Percentiles rank a stretch among this genome's conserved stretches.
These are phyloP conservation scores for Terrapene triunguis DNA, from an alignment of 2,113 vertebrate species.

Conservation along the genomic window DNA sequence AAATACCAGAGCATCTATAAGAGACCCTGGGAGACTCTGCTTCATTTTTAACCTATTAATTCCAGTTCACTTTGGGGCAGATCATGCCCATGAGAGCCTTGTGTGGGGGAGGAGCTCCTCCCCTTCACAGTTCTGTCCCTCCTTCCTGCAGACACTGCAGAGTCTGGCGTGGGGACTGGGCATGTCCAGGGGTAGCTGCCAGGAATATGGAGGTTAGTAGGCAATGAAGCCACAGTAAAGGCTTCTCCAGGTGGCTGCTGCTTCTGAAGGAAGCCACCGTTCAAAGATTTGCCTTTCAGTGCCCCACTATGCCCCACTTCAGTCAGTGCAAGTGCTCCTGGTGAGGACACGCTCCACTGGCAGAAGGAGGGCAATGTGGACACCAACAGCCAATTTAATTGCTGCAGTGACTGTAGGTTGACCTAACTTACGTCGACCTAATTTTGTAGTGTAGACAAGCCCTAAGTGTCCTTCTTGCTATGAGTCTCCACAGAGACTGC, in stretches of 20 bases:
- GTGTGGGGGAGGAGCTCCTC: not conserved
- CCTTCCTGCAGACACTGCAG: rapidly evolving
- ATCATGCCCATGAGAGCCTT: not conserved
- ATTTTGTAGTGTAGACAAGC: not conserved
- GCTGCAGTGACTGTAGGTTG: too few relatives aligned
- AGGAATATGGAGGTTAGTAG: conserved; percentile 8
- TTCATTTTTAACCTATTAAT: not conserved
- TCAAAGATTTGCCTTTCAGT: not conserved
- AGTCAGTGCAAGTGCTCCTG: too few relatives aligned
- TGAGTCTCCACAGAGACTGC: not conserved
- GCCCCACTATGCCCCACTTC: too few relatives aligned
- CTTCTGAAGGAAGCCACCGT: not conserved
- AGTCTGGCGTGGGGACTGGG: not conserved
- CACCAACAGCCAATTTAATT: too few relatives aligned
- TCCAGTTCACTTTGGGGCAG: not conserved
- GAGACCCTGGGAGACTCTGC: not conserved
- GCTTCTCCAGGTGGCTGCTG: not conserved
- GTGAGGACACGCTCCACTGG: too few relatives aligned
- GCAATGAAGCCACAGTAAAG: not conserved
- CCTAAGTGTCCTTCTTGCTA: not conserved
- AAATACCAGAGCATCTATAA: not conserved
- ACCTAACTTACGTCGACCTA: too few relatives aligned
- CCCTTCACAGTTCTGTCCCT: conserved; percentile 14
- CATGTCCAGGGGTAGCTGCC: not conserved
- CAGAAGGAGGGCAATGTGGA: too few relatives aligned